Evolutionary conservation across 2,113 vertebrate species (phyloP).

Genomic region (Cryptomyrus ogoouensis): DNA sequence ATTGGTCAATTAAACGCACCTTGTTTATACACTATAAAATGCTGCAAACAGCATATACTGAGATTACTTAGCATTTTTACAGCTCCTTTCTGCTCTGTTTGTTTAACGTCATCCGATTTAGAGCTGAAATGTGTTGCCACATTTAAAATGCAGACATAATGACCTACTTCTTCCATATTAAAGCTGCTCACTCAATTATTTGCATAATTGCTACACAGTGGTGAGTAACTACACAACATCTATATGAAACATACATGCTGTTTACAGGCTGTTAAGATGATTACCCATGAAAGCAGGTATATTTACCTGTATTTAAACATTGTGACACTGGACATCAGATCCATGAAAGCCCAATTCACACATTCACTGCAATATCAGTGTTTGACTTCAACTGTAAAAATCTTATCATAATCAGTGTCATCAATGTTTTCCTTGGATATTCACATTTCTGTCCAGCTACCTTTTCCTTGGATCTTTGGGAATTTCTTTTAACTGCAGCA

Average conservation of each 20-base stretch:
- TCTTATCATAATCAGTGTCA: neutral
- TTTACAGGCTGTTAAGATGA: neutral
- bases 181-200: neutral
- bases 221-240: neutral
- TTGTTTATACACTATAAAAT: neutral
- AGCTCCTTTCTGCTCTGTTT: neutral
- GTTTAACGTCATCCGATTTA: neutral
- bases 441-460: neutral
- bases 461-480: neutral
- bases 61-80: neutral
- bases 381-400: neutral
- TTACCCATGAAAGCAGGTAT: neutral
- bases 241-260: neutral
- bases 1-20: neutral
- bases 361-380: neutral
- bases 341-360: neutral
- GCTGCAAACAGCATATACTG: neutral
- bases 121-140: neutral
- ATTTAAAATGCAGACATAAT: neutral
- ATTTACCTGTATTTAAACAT: neutral
- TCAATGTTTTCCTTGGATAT: neutral
- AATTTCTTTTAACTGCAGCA: neutral
- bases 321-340: neutral
- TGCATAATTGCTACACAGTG: neutral
- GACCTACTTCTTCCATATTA: neutral